phyloP scores from a whole-genome alignment of 1,140 invertebrate genomes.

The Pseudomyrmex flavicornis region DNA sequence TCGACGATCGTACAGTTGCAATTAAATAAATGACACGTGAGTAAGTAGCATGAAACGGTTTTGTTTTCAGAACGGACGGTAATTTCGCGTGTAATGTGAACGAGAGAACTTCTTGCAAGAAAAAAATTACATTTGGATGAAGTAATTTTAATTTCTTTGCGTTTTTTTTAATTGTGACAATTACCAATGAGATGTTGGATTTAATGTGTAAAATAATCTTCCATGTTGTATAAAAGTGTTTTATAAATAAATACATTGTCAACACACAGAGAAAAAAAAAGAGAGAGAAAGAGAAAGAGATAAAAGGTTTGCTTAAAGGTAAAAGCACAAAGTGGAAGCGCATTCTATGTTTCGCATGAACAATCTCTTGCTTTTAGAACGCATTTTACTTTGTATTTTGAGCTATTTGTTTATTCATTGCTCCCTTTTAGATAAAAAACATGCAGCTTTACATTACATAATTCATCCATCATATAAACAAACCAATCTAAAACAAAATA shows the following conservation, averaged over 20 bases:
- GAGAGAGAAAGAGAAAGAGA: background rate
- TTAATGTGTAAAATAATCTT: background rate
- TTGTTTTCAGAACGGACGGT: constrained; percentile 10
- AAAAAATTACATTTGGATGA: background rate
- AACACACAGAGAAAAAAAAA: too few species aligned
- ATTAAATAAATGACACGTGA: constrained; percentile 56
- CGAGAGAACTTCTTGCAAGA: too few species aligned
- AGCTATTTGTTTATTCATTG: constrained; percentile 20
- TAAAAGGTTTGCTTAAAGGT: constrained; percentile 13
- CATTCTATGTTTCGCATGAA: constrained; percentile 30
- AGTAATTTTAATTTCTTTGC: background rate
- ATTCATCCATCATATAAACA: background rate
- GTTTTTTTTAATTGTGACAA: too few species aligned
- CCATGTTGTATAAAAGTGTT: background rate
- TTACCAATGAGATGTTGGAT: constrained; percentile 19
- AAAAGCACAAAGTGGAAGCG: constrained; percentile 7
- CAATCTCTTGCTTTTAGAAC: constrained; percentile 32
- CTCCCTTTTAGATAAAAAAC: background rate
- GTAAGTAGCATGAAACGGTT: constrained; percentile 16
- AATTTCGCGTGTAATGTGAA: constrained; percentile 30
- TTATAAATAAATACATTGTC: constrained; percentile 5
- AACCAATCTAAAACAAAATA: background rate
- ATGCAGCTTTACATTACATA: background rate
- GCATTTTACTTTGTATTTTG: background rate
- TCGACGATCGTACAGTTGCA: constrained; percentile 39